Evolutionary conservation across 2,888 invertebrate species (phyloP), one percentile per base, ranked within the genome.

Genomic region (Metopia argyrocephala): DNA sequence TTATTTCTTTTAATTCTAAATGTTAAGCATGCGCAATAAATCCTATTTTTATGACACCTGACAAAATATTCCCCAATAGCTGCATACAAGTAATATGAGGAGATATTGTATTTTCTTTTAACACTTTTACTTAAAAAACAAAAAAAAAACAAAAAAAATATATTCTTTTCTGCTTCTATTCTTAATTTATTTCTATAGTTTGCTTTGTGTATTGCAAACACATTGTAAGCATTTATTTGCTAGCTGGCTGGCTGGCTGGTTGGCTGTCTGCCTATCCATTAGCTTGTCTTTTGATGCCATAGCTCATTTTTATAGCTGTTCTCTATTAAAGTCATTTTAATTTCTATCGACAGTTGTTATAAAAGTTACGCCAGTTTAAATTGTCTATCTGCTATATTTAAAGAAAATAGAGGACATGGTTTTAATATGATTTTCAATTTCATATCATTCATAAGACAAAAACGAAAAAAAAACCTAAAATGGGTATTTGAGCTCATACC

Each of bases 21-120:
- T 70, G 87, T 79, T 85, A 87, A 85, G 87, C 88, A 87, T 88
- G 88, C 85, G 89, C 87, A 87, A 88, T 88, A 88, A 88, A 88
- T 88, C 87, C 85, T 84, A 82, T 84, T 87, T 88, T 88, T 88
- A 88, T 88, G 89, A 88, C 88, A 88, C 89, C 89, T 88, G 88
- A 88, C 88, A 88, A 88, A 88, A 88, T 88, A 88, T 85, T 84
- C 84, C 83, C 75, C 59, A 78, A 59, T 59, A 78, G 52, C 71
- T 71, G 65, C 52, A 59, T 52, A 54, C 65, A 31, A 31, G 18
- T 52, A 20, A 61, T 50, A 20, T 27, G 31, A 2, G 38, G 9
- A 38, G 38, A 38, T 38, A 38, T 12, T 18, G 2, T 27, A 31
- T 76, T 21, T 76, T 4, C 28, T 48, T 65, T 65, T 59, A 57